phyloP scores from a whole-genome alignment of 1,140 invertebrate species.

The Drosophila ironensis region DNA sequence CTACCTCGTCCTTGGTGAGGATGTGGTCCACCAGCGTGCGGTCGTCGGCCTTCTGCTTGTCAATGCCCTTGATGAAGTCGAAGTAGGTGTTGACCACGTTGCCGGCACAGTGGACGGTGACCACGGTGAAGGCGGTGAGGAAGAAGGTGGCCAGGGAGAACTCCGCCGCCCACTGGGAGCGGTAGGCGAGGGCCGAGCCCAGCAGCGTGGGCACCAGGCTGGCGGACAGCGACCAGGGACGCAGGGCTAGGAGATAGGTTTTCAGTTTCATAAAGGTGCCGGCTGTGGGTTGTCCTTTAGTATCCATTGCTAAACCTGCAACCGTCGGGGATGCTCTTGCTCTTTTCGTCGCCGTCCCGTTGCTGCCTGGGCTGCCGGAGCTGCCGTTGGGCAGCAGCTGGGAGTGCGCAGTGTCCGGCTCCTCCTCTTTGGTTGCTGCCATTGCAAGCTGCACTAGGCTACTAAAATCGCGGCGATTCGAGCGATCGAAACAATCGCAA shows the following conservation, averaged over 20 bases:
- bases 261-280: conserved; percentile 91
- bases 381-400: conserved; percentile 44
- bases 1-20: conserved; percentile 83
- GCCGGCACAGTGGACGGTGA: conserved; percentile 96
- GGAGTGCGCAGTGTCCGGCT: conserved; percentile 1
- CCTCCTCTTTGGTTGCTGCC: conserved; percentile 59
- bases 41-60: conserved; percentile 95
- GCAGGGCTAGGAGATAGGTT: conserved; percentile 91
- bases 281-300: conserved; percentile 28
- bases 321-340: not conserved
- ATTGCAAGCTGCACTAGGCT: conserved; percentile 41
- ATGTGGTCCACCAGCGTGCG: conserved; percentile 95
- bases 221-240: conserved; percentile 96
- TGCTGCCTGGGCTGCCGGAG: not conserved
- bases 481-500: conserved; percentile 25
- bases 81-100: conserved; percentile 99
- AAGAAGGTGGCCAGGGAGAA: conserved; percentile 91
- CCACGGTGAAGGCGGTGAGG: conserved; percentile 91
- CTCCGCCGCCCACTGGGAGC: conserved; percentile 86
- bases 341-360: not conserved
- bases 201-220: conserved; percentile 92
- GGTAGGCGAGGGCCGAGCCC: conserved; percentile 93
- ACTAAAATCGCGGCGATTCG: conserved; percentile 44
- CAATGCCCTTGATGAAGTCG: conserved; percentile 96
- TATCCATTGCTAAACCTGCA: conserved; percentile 3